Base-by-base conservation (phyloP, 2,797 vertebrate species). In the Clarias laeviceps region DNA sequence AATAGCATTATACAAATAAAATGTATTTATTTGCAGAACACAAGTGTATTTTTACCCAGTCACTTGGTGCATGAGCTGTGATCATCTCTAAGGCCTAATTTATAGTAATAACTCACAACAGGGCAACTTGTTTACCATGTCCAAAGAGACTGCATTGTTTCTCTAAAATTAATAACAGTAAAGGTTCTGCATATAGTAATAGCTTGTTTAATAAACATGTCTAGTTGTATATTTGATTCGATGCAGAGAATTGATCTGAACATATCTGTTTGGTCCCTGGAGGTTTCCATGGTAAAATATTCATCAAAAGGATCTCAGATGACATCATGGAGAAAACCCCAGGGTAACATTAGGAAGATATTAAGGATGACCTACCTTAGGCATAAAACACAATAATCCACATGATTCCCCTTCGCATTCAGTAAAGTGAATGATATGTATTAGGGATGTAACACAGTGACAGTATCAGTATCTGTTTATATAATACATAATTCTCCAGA, bases 311-410 rank as follows among this genome's bases (percentile, higher is more conserved):
- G 65, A 77, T 85, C 85, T 89, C 86, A 62, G 80, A 86, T 88
- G 89, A 90, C 85, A 87, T 89, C 88, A 87, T 88, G 70, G 78
- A 61, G 82, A 85, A 84, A 85, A 80, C 86, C 76, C 87, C 45
- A 64, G 89, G 86, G 88, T 82, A 78, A 87, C 86, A 85, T 88
- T 89, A 85, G 61, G 83, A 87, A 86, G 87, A 90, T 87, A 90
- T 87, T 86, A 86, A 83, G 85, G 59, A 72, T 85, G 88, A 87
- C 87, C 87, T 65, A 88, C 69, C 78, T 83, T 87, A 78, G 82
- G 83, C 80, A 65, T 66, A 79, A 66, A 76, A 70, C 73, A 84
- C 85, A 84, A 78, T 82, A 84, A 85, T 84, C 79, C 45, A 66
- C 62, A 70, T 68, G 45, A 81, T 68, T 82, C 85, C 68, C 80